Base-by-base conservation (phyloP, 2,888 invertebrate species). In the Nineta flava region DNA sequence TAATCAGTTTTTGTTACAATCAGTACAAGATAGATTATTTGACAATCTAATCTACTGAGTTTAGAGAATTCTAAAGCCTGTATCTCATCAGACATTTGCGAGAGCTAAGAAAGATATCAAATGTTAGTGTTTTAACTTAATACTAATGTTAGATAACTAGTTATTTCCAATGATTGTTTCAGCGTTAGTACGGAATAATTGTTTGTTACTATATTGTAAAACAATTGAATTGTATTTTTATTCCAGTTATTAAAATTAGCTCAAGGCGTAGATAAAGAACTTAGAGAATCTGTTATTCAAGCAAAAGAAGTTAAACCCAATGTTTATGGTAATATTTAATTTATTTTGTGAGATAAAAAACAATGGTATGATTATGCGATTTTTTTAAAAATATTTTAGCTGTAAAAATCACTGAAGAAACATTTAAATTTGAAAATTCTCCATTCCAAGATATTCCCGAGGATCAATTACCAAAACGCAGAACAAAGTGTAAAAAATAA, bases 221-320 rank as follows among this genome's bases (percentile, higher is more conserved):
- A n/a, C n/a, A n/a, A n/a, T n/a, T n/a, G n/a, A n/a, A n/a, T n/a
- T n/a, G n/a, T 13, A 38, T 38, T 38, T 38, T 38, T 6, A 4
- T 38, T 38, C 50, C 58, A 86, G 85, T 68, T 85, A 66, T 63
- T 87, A 7, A 73, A 79, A 61, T 73, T 79, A 58, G 77, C 81
- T 1, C 68, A 73, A 54, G 81, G 79, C 59, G 80, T 86, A 2
- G 84, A 83, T 60, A 64, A 65, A 47, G 84, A 87, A 67, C 60
- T 87, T 21, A 73, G 75, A 58, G 80, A 79, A 10, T 79, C 79
- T 60, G 77, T 88, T 2, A 77, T 88, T 51, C 87, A 87, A 66
- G 81, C 83, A 4, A 67, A 69, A 55, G 73, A 81, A 69, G 72
- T 76, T n/a, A 67, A 73, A 57, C 78, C 83, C 38, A 81, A 82